phyloP scores from a whole-genome alignment of 2,888 invertebrate species.

The Andrena minutula region DNA sequence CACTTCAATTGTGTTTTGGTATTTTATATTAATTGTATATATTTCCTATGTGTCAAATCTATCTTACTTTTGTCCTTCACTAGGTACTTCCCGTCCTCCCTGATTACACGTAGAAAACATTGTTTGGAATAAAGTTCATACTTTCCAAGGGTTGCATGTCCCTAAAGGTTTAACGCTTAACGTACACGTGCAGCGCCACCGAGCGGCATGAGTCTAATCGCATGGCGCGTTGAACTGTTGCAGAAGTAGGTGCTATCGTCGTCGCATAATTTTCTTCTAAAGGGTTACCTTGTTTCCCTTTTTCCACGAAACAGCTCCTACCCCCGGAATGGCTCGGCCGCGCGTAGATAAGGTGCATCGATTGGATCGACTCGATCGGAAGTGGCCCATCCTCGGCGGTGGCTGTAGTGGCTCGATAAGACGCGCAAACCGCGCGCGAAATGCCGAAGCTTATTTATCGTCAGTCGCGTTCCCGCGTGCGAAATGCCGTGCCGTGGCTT shows the following conservation, averaged over 20 bases:
- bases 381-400: constrained; percentile 46
- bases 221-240: too few relatives aligned
- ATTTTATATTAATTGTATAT: too few relatives aligned
- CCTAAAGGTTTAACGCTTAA: too few relatives aligned
- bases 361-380: constrained; percentile 57
- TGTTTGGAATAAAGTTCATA: too few relatives aligned
- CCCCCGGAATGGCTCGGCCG: constrained; percentile 6
- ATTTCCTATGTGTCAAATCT: too few relatives aligned
- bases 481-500: constrained; percentile 56
- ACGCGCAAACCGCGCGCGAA: constrained; percentile 72
- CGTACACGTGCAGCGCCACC: too few relatives aligned
- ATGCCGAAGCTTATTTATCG: constrained; percentile 81
- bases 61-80: too few relatives aligned
- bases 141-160: too few relatives aligned
- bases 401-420: constrained; percentile 57
- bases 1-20: too few relatives aligned
- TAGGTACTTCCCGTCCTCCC: too few relatives aligned
- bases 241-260: neutral
- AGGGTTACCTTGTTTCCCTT: constrained; percentile 16
- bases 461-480: constrained; percentile 66
- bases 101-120: too few relatives aligned
- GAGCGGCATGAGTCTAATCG: too few relatives aligned
- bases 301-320: constrained; percentile 3
- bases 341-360: constrained; percentile 53
- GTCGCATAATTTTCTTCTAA: constrained; percentile 27